Conservation (phyloP, 2,113 vertebrate species). For the Polyodon spathula region DNA sequence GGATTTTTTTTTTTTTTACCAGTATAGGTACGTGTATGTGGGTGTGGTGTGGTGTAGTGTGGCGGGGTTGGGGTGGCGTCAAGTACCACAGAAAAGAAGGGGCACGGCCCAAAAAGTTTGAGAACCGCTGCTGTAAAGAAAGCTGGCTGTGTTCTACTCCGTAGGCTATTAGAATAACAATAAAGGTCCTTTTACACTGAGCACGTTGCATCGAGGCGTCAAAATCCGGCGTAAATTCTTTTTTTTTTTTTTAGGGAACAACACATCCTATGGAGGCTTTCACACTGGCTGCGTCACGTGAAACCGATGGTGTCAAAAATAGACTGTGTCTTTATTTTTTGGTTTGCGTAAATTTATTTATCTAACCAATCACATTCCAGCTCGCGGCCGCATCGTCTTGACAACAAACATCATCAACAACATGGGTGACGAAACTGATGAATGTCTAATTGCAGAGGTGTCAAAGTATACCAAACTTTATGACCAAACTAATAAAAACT, state of each 20-base stretch:
- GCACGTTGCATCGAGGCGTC: not conserved
- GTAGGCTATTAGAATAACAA: no score
- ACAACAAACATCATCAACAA: not conserved
- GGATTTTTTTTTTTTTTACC: no score
- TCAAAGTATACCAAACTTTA: not conserved
- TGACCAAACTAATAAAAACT: not conserved
- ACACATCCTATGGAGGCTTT: not conserved
- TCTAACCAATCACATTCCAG: not conserved
- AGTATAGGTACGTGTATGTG: no score
- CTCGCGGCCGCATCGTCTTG: not conserved
- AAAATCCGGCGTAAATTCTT: not conserved
- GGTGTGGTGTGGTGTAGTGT: no score
- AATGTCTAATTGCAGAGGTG: not conserved
- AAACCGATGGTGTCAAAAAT: not conserved
- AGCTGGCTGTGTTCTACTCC: no score
- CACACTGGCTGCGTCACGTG: not conserved
- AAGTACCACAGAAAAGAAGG: no score
- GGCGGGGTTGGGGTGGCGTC: no score
- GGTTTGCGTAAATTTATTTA: not conserved
- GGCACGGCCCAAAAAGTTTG: no score
- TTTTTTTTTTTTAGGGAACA: no score
- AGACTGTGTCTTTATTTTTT: not conserved
- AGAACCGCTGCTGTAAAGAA: no score
- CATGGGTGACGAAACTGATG: not conserved
- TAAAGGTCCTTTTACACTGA: no score